These are phyloP conservation scores for Callyntrura guangdongensis DNA, from an alignment of 2,888 invertebrate species.

Conservation along the genomic window DNA sequence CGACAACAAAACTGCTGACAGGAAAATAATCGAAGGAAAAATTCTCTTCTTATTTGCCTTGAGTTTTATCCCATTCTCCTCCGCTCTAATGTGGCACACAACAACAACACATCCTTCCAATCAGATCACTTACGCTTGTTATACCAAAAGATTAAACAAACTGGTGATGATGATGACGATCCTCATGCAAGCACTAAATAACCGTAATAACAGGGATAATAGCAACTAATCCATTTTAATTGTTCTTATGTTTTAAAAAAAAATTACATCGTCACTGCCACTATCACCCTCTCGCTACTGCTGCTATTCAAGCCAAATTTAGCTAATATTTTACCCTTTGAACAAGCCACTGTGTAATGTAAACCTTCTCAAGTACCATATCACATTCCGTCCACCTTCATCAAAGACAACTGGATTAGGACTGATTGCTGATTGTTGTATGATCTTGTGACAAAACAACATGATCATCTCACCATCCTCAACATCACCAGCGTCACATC, in stretches of 20 bases:
- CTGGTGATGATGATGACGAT: too few species aligned
- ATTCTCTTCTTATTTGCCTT: not conserved
- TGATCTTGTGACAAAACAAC: constrained; percentile 63
- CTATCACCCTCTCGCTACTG: not conserved
- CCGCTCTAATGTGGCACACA: not conserved
- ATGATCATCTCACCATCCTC: constrained; percentile 24
- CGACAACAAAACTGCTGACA: too few species aligned
- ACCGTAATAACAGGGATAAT: not conserved
- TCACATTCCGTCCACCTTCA: constrained; percentile 39
- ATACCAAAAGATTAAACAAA: not conserved
- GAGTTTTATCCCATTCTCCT: not conserved
- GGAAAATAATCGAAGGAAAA: too few species aligned
- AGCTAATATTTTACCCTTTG: not conserved
- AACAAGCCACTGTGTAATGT: not conserved
- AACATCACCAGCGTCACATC: not conserved
- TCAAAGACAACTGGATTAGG: constrained; percentile 69
- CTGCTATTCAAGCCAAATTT: not conserved
- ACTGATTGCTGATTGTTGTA: constrained; percentile 60
- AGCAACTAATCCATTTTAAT: constrained; percentile 6
- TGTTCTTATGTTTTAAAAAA: not conserved
- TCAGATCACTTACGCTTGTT: not conserved
- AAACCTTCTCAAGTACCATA: not conserved
- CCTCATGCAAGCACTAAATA: not conserved
- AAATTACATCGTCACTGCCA: too few species aligned
- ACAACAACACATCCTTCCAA: not conserved